Evolutionary conservation across 2,888 invertebrate species (phyloP).

Genomic region (Leptopilina drosophilae): DNA sequence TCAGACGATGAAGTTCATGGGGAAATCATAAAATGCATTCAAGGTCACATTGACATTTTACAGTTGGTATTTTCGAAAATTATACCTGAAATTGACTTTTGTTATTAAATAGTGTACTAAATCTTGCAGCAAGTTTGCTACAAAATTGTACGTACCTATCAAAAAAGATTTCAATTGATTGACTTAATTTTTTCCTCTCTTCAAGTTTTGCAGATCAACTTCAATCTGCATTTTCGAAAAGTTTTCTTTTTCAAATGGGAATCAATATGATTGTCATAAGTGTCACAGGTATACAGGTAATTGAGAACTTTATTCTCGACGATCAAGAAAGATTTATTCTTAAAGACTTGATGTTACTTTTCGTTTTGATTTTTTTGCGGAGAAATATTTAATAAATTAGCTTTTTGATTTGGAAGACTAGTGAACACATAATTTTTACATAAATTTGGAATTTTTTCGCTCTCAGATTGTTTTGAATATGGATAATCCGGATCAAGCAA

Average conservation of each 20-base stretch:
- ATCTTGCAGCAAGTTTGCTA: too few species aligned
- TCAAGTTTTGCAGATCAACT: constrained; percentile 24
- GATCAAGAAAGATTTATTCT: too few species aligned
- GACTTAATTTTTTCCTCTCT: not conserved
- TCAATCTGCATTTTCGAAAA: constrained; percentile 18
- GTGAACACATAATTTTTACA: too few species aligned
- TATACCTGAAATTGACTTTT: not conserved
- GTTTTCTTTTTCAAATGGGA: constrained; percentile 39
- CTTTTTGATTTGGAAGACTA: too few species aligned
- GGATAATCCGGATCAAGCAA: constrained; percentile 16
- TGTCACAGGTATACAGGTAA: constrained; percentile 35
- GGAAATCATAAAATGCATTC: not conserved
- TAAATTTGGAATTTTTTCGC: not conserved
- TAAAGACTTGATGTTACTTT: too few species aligned
- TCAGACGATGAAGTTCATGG: not conserved
- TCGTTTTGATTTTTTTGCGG: too few species aligned
- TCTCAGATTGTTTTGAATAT: constrained; percentile 17
- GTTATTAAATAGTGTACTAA: too few species aligned
- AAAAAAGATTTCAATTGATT: not conserved
- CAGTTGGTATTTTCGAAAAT: constrained; percentile 4
- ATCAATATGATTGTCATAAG: constrained; percentile 11
- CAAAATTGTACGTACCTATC: too few species aligned
- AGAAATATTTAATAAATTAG: too few species aligned
- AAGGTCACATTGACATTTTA: not conserved
- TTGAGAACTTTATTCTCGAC: not conserved